phyloP scores from a whole-genome alignment of 1,140 invertebrate genomes.

The Eupristina koningsbergeri region DNA sequence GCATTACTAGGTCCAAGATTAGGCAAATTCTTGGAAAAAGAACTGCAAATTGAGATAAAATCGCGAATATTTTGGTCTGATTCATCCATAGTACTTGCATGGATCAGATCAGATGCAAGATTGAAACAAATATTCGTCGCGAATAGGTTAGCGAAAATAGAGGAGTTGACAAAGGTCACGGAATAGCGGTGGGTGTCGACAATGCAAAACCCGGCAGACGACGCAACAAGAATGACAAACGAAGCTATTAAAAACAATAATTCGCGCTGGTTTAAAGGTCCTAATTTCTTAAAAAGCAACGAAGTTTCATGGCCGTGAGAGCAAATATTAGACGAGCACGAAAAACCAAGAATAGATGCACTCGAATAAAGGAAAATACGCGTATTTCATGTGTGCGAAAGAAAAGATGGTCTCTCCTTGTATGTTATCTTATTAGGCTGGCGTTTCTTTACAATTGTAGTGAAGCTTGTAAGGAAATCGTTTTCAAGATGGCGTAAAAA shows the following conservation, averaged over 20 bases:
- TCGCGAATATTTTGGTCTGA: constrained; percentile 1
- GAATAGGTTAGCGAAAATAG: too few relatives aligned
- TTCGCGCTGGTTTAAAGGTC: neutral
- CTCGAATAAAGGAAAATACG: too few relatives aligned
- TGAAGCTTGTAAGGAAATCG: neutral
- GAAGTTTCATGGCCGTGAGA: neutral
- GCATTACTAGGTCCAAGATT: neutral
- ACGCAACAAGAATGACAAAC: too few relatives aligned
- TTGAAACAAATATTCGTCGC: too few relatives aligned
- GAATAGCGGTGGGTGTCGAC: too few relatives aligned
- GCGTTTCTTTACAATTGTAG: neutral
- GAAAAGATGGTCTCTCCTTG: neutral
- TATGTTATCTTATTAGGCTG: neutral
- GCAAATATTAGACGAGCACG: neutral
- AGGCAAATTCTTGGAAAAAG: neutral
- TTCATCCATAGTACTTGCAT: too few relatives aligned
- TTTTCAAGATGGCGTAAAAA: neutral
- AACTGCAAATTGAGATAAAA: neutral
- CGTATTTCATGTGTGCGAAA: neutral
- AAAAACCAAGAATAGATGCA: neutral
- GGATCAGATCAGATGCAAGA: neutral
- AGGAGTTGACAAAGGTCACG: too few relatives aligned
- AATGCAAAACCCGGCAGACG: too few relatives aligned
- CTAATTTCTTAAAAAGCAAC: neutral
- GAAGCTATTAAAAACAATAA: neutral